Conservation (phyloP, 1,140 invertebrate species). For the Halyomorpha halys region DNA sequence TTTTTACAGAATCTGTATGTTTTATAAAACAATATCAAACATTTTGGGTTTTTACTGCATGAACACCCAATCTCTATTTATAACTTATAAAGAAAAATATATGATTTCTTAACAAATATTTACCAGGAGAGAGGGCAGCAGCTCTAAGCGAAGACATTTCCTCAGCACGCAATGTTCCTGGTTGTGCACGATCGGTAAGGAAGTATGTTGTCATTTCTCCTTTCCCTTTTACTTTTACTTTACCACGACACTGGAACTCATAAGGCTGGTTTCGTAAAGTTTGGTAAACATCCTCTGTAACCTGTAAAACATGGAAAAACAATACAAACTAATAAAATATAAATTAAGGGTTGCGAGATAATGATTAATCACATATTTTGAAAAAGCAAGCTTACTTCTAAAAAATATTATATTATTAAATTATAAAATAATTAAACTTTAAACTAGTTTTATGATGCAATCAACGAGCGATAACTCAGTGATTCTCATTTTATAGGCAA, state of each 20-base stretch:
- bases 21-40: too few species aligned
- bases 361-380: background rate
- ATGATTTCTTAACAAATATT: background rate
- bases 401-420: too few species aligned
- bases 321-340: too few species aligned
- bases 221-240: constrained; percentile 86
- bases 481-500: too few species aligned
- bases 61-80: too few species aligned
- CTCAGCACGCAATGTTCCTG: constrained; percentile 45
- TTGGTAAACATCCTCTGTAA: constrained; percentile 72
- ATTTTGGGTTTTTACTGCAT: too few species aligned
- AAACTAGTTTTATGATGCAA: background rate
- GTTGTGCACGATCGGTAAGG: constrained; percentile 55
- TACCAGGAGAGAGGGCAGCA: constrained; percentile 8
- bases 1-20: too few species aligned
- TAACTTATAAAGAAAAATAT: too few species aligned
- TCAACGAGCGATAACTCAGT: too few species aligned
- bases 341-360: too few species aligned
- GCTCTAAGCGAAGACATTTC: constrained; percentile 37
- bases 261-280: constrained; percentile 59
- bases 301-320: constrained; percentile 35
- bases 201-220: constrained; percentile 91
- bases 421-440: background rate
- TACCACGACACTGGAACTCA: constrained; percentile 69
- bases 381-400: background rate